Base-by-base conservation (phyloP, 2,797 vertebrate species). In the Lemur catta region DNA sequence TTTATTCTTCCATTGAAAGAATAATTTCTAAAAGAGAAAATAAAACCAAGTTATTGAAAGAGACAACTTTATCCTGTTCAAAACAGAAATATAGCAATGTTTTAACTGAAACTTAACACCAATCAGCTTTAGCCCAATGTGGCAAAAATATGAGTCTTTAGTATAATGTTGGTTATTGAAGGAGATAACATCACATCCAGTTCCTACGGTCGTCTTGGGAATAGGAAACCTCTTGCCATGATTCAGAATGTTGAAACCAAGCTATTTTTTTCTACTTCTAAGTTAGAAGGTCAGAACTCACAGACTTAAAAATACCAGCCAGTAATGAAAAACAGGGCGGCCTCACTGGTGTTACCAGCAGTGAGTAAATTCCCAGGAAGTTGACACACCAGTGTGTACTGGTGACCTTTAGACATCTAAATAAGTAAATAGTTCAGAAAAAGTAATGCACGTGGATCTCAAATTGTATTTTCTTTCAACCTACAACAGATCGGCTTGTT, bases 401-500 rank as follows among this genome's bases (percentile, higher is more conserved):
- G 12, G 84, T 98, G 98, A 98, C 98, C 98, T 98, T 98, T 98
- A 98, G 97, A 97, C 91, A 97, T 81, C 97, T 87, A 97, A 97
- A 97, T n/a, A 93, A 97, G 69, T 96, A 97, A 98, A 59, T 35
- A 30, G 85, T 94, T 97, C 84, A 91, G 92, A 98, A 98, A 89
- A 97, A 93, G 97, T 84, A 97, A 96, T 96, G 92, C 82, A 93
- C 67, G 57, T 88, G 93, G 90, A 59, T 96, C 81, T 93, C 67
- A 95, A 91, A 57, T 80, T 43, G 46, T 46, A 97, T 96, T 97
- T 97, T 93, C 84, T 97, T 97, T 97, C 67, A n/a, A 38, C 97
- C 81, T 96, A 79, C 84, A 96, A 97, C 63, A 81, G 50, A 96
- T 96, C 79, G 30, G 15, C 46, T 79, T 84, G 57, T 71, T 96